Percentiles rank a stretch among this genome's conserved stretches.
Conservation (phyloP, 2,888 invertebrate species). For the Synanthedon andrenaeformis region DNA sequence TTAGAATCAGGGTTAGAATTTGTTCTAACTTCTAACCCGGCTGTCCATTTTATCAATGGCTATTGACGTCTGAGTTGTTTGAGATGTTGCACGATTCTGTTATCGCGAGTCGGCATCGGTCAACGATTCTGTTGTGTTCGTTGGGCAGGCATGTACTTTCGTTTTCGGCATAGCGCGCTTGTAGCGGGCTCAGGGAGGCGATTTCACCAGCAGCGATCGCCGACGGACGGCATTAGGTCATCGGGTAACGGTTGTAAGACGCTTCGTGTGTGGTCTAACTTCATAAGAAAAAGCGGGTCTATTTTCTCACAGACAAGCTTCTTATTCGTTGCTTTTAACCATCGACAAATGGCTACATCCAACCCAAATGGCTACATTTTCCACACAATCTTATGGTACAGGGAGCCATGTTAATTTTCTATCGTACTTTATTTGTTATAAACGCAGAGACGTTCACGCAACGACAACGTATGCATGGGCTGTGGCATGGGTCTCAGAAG, state of each 20-base stretch:
- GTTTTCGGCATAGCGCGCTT: slow-evolving; percentile 34
- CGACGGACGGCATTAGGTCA: slow-evolving; percentile 38
- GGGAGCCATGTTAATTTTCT: slow-evolving; percentile 1
- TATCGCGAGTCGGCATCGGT: background rate
- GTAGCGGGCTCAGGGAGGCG: slow-evolving; percentile 12
- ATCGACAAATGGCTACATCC: no score
- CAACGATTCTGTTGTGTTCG: background rate
- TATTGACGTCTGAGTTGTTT: no score
- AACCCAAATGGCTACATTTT: slow-evolving; percentile 1
- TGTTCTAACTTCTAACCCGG: no score
- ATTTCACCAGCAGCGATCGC: slow-evolving; percentile 28
- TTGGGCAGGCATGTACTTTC: slow-evolving; percentile 34
- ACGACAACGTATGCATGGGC: no score
- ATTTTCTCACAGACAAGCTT: background rate
- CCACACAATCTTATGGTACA: slow-evolving; percentile 1
- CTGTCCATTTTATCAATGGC: no score
- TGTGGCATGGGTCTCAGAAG: no score
- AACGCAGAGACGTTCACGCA: no score
- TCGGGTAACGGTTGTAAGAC: slow-evolving; percentile 38
- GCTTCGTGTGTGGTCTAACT: background rate
- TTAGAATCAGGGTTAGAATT: no score
- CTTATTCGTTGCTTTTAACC: no score
- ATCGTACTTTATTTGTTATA: background rate
- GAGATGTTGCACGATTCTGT: background rate
- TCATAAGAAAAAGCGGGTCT: background rate